Conservation (phyloP, 2,113 vertebrate genomes). For the Austrofundulus limnaeus region DNA sequence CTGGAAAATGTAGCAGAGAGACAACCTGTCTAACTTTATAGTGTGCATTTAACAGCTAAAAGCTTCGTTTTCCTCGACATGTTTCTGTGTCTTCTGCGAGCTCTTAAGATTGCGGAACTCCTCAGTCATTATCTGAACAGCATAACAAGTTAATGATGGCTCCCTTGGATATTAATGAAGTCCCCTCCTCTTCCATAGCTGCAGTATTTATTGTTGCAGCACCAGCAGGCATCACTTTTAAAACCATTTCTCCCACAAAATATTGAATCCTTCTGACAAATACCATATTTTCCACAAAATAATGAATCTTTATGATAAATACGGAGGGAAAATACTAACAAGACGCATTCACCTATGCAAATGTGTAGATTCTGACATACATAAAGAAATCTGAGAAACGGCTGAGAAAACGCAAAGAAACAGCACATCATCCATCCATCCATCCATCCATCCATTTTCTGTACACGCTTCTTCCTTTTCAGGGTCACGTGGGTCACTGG, state of each 20-base stretch:
- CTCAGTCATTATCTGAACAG: slow-evolving; percentile 28
- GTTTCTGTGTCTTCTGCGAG: not conserved
- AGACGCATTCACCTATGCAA: slow-evolving; percentile 5
- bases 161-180: slow-evolving; percentile 64
- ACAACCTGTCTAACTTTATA: too few species aligned
- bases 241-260: slow-evolving; percentile 27
- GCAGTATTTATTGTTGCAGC: slow-evolving; percentile 35
- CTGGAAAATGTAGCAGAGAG: too few species aligned
- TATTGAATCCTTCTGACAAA: slow-evolving; percentile 40
- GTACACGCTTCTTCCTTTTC: too few species aligned
- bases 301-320: slow-evolving; percentile 39
- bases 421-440: slow-evolving; percentile 13
- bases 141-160: slow-evolving; percentile 48
- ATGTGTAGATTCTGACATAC: slow-evolving; percentile 9
- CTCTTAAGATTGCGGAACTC: slow-evolving; percentile 35
- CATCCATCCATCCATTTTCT: too few species aligned
- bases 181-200: slow-evolving; percentile 30
- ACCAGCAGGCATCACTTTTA: slow-evolving; percentile 56
- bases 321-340: slow-evolving; percentile 2
- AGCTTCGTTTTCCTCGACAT: too few species aligned
- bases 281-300: too few species aligned
- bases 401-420: slow-evolving; percentile 10
- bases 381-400: slow-evolving; percentile 13
- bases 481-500: too few species aligned
- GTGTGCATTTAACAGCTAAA: too few species aligned